Evolutionary conservation across 1,140 invertebrate species (phyloP), one percentile per base, ranked within the genome.

Genomic region (Oppia nitens): DNA sequence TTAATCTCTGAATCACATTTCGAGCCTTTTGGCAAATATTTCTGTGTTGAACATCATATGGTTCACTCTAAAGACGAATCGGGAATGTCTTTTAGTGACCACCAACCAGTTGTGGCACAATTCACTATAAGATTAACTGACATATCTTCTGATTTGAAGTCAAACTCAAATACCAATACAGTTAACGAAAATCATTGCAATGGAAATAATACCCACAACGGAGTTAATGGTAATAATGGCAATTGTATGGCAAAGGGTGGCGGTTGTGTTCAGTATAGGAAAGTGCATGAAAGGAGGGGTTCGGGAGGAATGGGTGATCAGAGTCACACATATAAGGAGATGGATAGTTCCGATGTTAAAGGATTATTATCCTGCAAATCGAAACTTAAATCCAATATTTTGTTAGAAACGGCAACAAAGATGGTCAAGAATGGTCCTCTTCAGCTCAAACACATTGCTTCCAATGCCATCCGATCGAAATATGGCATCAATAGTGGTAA

Each of bases 31-130:
- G 17, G 17, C 32, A 40, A 17, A 9, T 9, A 9, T 9, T 40
- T 6, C 32, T 9, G 17, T 9, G 32, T 40, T 17, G 56, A 57
- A 50, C 45, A 49, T 24, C 12, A 49, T 1, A 57, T 49, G 3
- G 25, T 57, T 40, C 20, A 9, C 29, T 45, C 45, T 20, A 63
- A 63, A 59, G 60, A 62, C 59, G 28, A 28, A 17, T 23, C 56
- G n/a, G 62, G 59, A 9, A 25, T 60, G 1, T 63, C 62, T 20
- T 63, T 57, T 23, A 63, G 62, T 47, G 62, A 63, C 59, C 62
- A 63, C 56, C 59, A 63, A 47, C 62, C 62, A 14, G 62, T 63
- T 45, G 56, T 47, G 0, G 56, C 50, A 14, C 24, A 61, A 28
- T 60, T 63, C 20, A 53, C 9, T 6, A 49, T 49, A 11, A 6